phyloP scores from a whole-genome alignment of 2,888 invertebrate genomes.

The Synanthedon myopaeformis region DNA sequence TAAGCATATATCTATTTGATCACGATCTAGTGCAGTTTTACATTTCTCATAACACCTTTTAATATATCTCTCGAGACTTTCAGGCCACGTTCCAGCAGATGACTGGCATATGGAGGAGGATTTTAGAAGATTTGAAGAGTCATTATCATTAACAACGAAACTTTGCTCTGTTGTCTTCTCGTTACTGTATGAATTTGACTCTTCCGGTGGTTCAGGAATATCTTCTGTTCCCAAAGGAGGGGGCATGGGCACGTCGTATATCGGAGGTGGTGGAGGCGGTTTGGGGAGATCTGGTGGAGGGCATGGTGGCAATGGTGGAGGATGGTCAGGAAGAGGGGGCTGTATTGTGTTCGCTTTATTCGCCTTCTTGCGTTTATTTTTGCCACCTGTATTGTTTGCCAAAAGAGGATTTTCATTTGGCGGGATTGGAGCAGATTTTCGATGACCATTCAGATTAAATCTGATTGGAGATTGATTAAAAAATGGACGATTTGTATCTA shows the following conservation, averaged over 20 bases:
- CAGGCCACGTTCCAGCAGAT: conserved; percentile 78
- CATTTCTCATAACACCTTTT: conserved; percentile 93
- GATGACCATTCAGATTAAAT: conserved; percentile 54
- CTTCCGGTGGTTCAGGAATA: conserved; percentile 47
- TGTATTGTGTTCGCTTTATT: conserved; percentile 70
- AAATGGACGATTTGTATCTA: conserved; percentile 51
- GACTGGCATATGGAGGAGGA: conserved; percentile 40
- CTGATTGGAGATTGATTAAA: conserved; percentile 58
- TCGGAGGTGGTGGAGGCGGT: conserved; percentile 33
- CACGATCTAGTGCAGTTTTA: conserved; percentile 87
- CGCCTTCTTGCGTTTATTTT: conserved; percentile 80
- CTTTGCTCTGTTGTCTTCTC: conserved; percentile 27
- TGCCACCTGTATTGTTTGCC: conserved; percentile 63
- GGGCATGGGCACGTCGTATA: conserved; percentile 46
- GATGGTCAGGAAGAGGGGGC: conserved; percentile 71
- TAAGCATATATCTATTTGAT: conserved; percentile 93
- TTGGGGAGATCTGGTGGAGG: conserved; percentile 57
- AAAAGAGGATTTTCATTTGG: conserved; percentile 53
- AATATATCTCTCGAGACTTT: conserved; percentile 86
- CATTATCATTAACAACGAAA: conserved; percentile 16
- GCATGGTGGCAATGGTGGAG: conserved; percentile 64
- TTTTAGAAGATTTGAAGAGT: conserved; percentile 39
- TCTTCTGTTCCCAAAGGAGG: conserved; percentile 58
- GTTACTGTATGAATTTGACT: conserved; percentile 15
- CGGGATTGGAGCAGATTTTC: conserved; percentile 48